phyloP scores from a whole-genome alignment of 2,113 vertebrate species.

The Lampris incognitus region DNA sequence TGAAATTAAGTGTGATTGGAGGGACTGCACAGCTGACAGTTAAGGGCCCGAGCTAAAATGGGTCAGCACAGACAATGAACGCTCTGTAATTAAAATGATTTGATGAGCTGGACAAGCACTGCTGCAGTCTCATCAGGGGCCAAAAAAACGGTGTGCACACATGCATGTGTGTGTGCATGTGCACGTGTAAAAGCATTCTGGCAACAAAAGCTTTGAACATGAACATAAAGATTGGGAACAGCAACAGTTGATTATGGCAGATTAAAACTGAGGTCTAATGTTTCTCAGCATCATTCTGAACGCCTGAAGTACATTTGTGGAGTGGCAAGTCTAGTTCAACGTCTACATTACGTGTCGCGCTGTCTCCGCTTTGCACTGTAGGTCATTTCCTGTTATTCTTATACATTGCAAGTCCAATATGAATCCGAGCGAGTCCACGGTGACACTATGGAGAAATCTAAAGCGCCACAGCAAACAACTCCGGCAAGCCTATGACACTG shows the following conservation, averaged over 20 bases:
- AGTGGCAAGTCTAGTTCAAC: background rate
- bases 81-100: constrained; percentile 92
- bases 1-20: constrained; percentile 91
- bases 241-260: constrained; percentile 12
- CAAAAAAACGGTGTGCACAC: constrained; percentile 70
- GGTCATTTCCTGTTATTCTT: background rate
- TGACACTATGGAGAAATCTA: background rate
- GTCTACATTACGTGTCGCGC: background rate
- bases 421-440: background rate
- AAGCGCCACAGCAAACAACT: background rate
- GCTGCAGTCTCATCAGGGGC: constrained; percentile 74
- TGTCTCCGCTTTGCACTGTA: background rate
- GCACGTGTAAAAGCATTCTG: constrained; percentile 49
- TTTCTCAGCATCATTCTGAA: constrained; percentile 14
- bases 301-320: background rate
- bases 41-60: constrained; percentile 82
- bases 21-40: constrained; percentile 83
- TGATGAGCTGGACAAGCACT: constrained; percentile 80
- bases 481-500: background rate
- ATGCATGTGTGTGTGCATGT: too few relatives aligned
- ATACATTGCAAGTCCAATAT: background rate
- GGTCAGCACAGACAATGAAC: constrained; percentile 89
- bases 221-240: constrained; percentile 9
- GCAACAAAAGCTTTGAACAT: constrained; percentile 36
- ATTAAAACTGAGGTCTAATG: background rate